A percentile compares a stretch with the other conserved stretches of the same genome.
phyloP scores from a whole-genome alignment of 2,888 invertebrate species.

The Troides aeacus region DNA sequence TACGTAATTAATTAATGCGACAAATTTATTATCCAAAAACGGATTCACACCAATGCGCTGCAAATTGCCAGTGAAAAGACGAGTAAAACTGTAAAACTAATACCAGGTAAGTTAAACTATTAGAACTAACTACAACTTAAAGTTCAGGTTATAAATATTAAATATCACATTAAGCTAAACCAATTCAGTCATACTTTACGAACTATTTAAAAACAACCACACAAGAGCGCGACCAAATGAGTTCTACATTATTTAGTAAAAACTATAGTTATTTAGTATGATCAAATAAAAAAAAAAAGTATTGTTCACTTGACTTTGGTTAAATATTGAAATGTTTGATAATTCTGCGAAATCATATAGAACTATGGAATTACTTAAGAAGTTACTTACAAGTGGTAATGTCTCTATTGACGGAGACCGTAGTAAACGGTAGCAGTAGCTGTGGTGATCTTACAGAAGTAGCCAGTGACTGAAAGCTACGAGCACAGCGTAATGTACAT shows the following conservation, averaged over 20 bases:
- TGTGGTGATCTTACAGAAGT: too few species aligned
- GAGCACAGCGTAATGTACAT: too few species aligned
- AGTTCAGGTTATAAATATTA: constrained; percentile 74
- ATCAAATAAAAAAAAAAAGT: background rate
- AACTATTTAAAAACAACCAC: constrained; percentile 53
- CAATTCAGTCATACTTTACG: constrained; percentile 72
- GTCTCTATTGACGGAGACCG: too few species aligned
- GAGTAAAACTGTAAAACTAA: constrained; percentile 45
- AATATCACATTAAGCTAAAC: constrained; percentile 79
- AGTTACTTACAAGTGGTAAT: constrained; percentile 2
- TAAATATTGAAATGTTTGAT: constrained; percentile 11
- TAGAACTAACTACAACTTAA: constrained; percentile 60
- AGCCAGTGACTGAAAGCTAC: too few species aligned
- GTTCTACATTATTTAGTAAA: background rate
- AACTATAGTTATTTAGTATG: too few species aligned
- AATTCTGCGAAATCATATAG: constrained; percentile 14
- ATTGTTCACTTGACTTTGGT: constrained; percentile 6
- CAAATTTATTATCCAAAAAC: background rate
- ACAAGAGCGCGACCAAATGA: constrained; percentile 26
- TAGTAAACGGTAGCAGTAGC: too few species aligned
- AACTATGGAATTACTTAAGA: constrained; percentile 9
- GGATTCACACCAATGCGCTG: constrained; percentile 15
- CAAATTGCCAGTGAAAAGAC: constrained; percentile 39
- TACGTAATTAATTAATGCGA: too few species aligned
- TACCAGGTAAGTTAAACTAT: constrained; percentile 49